A percentile compares a stretch with the other conserved stretches of the same genome.
phyloP scores from a whole-genome alignment of 2,888 invertebrate species.

The Oligia strigilis region DNA sequence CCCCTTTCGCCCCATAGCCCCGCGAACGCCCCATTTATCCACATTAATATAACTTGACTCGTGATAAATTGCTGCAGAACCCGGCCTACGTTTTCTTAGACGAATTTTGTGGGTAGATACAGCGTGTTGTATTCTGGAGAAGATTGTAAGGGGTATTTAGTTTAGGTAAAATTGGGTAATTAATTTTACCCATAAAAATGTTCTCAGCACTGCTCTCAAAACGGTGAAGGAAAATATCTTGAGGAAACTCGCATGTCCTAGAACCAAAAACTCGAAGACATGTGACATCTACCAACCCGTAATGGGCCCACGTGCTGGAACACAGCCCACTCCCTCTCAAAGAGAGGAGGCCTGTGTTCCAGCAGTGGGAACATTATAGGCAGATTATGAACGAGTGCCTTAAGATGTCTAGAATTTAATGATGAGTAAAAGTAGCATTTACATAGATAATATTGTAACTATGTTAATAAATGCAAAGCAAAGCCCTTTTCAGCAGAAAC shows the following conservation, averaged over 20 bases:
- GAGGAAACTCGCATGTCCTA: neutral
- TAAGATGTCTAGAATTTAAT: neutral
- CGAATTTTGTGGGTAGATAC: constrained; percentile 81
- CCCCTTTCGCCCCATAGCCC: constrained; percentile 56
- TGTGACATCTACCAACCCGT: neutral
- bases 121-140: constrained; percentile 72
- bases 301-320: neutral
- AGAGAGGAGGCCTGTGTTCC: neutral
- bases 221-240: neutral
- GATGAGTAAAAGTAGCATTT: neutral
- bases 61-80: constrained; percentile 89
- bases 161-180: neutral
- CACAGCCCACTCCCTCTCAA: neutral
- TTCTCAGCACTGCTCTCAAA: neutral
- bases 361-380: neutral
- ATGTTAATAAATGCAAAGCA: neutral
- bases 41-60: constrained; percentile 89
- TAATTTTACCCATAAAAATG: neutral
- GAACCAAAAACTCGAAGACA: neutral
- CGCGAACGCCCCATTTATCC: constrained; percentile 83
- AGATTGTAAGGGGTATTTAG: constrained; percentile 3
- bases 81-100: constrained; percentile 89
- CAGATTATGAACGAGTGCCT: neutral
- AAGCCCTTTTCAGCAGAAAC: neutral
- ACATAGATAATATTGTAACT: neutral